A percentile compares a stretch with the other conserved stretches of the same genome.
Conservation (phyloP, 1,140 invertebrate species). For the Agraylea sexmaculata region DNA sequence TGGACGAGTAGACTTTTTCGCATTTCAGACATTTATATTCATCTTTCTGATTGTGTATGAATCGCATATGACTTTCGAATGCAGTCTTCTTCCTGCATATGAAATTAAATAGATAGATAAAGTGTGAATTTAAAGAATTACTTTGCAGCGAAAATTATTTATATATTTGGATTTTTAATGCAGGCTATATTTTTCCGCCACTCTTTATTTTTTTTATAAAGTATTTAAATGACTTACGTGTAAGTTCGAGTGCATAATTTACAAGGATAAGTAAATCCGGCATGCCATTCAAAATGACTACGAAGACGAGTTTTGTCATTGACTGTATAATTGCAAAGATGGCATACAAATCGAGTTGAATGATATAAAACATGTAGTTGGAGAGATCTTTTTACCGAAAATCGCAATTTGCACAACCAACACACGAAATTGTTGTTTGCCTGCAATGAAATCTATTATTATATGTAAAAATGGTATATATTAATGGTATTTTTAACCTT, state of each 20-base stretch:
- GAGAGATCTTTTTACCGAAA: slow-evolving; percentile 6
- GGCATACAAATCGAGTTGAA: slow-evolving; percentile 12
- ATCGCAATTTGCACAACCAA: slow-evolving; percentile 14
- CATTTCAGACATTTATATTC: too few species aligned
- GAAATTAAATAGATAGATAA: too few species aligned
- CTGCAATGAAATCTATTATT: slow-evolving; percentile 4
- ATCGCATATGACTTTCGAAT: too few species aligned
- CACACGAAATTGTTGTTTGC: slow-evolving; percentile 9
- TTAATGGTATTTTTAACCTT: slow-evolving; percentile 22
- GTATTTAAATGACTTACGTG: slow-evolving; percentile 4
- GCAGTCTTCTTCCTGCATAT: too few species aligned
- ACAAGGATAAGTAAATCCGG: slow-evolving; percentile 13
- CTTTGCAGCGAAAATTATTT: too few species aligned
- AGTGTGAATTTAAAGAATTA: too few species aligned
- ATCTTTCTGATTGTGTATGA: too few species aligned
- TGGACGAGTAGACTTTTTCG: too few species aligned
- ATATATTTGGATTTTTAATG: too few species aligned
- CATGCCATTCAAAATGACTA: slow-evolving; percentile 18
- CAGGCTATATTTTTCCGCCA: too few species aligned
- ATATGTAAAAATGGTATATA: not conserved
- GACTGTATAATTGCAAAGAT: slow-evolving; percentile 9
- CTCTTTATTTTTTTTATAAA: too few species aligned
- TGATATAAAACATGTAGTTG: slow-evolving; percentile 10
- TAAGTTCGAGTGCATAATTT: slow-evolving; percentile 10
- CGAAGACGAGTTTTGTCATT: slow-evolving; percentile 8